Conservation (phyloP, 2,113 vertebrate genomes). For the Podiceps cristatus region DNA sequence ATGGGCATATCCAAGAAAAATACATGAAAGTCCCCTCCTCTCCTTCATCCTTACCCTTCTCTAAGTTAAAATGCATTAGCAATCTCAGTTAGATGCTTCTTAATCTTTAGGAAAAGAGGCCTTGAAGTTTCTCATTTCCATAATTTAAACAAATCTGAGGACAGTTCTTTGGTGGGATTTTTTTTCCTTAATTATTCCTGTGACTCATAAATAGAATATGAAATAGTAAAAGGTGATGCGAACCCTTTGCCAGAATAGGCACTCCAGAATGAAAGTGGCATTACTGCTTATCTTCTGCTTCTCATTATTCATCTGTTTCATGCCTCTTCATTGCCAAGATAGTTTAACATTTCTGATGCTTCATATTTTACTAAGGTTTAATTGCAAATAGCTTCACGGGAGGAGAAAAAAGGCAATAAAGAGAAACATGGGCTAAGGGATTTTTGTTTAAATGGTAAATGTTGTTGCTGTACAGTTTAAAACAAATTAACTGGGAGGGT, state of each 20-base stretch:
- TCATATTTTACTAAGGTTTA: constrained; percentile 60
- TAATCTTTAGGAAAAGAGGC: background rate
- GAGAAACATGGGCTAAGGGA: background rate
- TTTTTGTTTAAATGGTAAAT: constrained; percentile 11
- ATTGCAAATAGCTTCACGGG: constrained; percentile 52
- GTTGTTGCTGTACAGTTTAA: background rate
- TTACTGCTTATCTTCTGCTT: constrained; percentile 65
- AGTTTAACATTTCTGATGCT: constrained; percentile 5
- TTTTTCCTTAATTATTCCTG: background rate
- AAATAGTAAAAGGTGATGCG: constrained; percentile 25
- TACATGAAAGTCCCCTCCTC: background rate
- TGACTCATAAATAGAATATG: constrained; percentile 33
- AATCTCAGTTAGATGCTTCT: background rate
- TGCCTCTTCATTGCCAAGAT: constrained; percentile 42
- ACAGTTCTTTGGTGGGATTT: constrained; percentile 1
- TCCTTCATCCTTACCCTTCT: background rate
- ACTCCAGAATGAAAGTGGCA: constrained; percentile 40
- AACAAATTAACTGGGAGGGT: background rate
- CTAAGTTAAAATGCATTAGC: background rate
- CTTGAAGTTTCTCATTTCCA: constrained; percentile 36
- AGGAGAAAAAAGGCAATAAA: background rate
- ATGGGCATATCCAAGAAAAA: background rate
- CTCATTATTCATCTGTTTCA: constrained; percentile 67
- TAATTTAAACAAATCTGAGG: constrained; percentile 54
- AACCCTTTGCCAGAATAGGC: constrained; percentile 40